Conservation (phyloP, 2,888 invertebrate species). For the Amiota minor region DNA sequence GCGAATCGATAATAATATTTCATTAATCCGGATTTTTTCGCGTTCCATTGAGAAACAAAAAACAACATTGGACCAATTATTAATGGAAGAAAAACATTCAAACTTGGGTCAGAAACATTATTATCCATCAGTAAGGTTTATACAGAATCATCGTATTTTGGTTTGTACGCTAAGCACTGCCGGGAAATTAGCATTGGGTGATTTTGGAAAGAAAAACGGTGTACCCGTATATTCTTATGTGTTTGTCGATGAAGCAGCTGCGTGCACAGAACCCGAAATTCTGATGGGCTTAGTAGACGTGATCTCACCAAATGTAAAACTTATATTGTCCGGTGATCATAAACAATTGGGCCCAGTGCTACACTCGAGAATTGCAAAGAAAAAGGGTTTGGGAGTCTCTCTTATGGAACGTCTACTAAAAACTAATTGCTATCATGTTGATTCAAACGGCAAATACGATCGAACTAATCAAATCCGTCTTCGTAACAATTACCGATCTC, state of each 20-base stretch:
- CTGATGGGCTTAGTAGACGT: slow-evolving; percentile 76
- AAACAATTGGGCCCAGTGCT: slow-evolving; percentile 82
- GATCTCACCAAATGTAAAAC: slow-evolving; percentile 71
- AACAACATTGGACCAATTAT: slow-evolving; percentile 69
- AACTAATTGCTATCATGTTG: slow-evolving; percentile 71
- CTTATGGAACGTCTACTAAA: slow-evolving; percentile 81
- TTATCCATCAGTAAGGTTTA: slow-evolving; percentile 74
- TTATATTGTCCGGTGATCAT: slow-evolving; percentile 83
- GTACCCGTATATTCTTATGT: slow-evolving; percentile 77
- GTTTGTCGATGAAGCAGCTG: slow-evolving; percentile 86
- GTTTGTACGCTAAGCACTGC: slow-evolving; percentile 79
- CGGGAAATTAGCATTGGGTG: slow-evolving; percentile 74
- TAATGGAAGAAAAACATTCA: slow-evolving; percentile 70
- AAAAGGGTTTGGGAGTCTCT: slow-evolving; percentile 73
- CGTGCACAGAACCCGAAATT: slow-evolving; percentile 82
- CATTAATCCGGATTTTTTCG: slow-evolving; percentile 72
- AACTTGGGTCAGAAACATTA: slow-evolving; percentile 70
- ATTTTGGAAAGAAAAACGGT: slow-evolving; percentile 52
- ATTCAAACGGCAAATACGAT: slow-evolving; percentile 72
- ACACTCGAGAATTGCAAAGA: slow-evolving; percentile 66
- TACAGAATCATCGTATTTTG: slow-evolving; percentile 77
- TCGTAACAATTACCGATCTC: slow-evolving; percentile 83
- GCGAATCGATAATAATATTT: slow-evolving; percentile 51
- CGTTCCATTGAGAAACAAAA: slow-evolving; percentile 69
- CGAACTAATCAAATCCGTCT: slow-evolving; percentile 82